Conservation (phyloP, 2,888 invertebrate species). For the Metacarcinus magister region DNA sequence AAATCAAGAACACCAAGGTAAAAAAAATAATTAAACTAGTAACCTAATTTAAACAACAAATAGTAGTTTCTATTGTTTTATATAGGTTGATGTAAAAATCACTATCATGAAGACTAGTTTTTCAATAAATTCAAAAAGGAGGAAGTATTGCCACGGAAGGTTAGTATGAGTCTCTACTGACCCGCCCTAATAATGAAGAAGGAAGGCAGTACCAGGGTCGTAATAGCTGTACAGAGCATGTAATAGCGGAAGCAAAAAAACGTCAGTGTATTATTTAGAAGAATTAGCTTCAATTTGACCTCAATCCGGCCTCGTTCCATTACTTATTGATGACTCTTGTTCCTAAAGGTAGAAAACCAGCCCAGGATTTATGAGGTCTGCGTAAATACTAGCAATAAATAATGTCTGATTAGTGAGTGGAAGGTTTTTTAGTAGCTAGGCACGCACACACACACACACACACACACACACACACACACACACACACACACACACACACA, state of each 20-base stretch:
- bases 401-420: not conserved
- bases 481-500: not conserved
- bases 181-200: not conserved
- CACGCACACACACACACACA: conserved; percentile 32
- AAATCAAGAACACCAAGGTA: not conserved
- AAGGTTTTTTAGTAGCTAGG: not conserved
- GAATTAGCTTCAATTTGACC: conserved; percentile 32
- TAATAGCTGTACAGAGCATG: not conserved
- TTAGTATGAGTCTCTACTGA: not conserved
- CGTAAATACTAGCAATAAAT: not conserved
- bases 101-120: not conserved
- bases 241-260: conserved; percentile 39
- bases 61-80: not conserved
- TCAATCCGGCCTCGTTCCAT: not conserved
- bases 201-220: not conserved
- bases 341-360: not conserved
- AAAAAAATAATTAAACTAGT: not conserved
- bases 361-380: not conserved
- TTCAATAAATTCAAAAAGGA: not conserved
- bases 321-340: not conserved
- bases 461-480: conserved; percentile 18
- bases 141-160: not conserved
- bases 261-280: not conserved
- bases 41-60: not conserved
- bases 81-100: not conserved